Conservation (phyloP, 2,113 vertebrate species). For the Cyanistes caeruleus region DNA sequence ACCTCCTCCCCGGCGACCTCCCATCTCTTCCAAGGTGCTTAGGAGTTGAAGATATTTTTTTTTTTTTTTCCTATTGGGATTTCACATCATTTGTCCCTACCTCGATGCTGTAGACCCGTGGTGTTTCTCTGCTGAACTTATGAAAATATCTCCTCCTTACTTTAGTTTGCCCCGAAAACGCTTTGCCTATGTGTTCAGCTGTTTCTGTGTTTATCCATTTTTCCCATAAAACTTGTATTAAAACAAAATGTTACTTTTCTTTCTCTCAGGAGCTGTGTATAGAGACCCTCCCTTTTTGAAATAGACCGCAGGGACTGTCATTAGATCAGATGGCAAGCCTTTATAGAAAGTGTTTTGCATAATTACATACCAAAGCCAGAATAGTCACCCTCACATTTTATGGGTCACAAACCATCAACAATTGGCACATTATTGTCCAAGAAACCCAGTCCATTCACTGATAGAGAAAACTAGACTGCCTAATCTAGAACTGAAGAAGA, state of each 20-base stretch:
- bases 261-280: constrained; percentile 78
- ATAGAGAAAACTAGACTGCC: constrained; percentile 83
- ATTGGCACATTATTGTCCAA: constrained; percentile 99
- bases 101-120: not conserved
- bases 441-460: constrained; percentile 90
- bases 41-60: not conserved
- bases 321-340: constrained; percentile 99
- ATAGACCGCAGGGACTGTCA: constrained; percentile 93
- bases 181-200: constrained; percentile 40
- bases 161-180: constrained; percentile 63
- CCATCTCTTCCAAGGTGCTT: constrained; percentile 15
- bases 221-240: constrained; percentile 82
- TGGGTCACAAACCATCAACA: constrained; percentile 99
- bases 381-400: constrained; percentile 99
- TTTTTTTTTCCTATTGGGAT: not conserved
- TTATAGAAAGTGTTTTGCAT: constrained; percentile 99
- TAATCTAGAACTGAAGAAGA: constrained; percentile 89
- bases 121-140: constrained; percentile 58
- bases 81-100: not conserved
- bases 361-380: constrained; percentile 99
- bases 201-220: constrained; percentile 72
- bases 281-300: constrained; percentile 87
- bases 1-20: not conserved
- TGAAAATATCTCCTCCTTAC: constrained; percentile 51
- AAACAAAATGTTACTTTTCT: constrained; percentile 83